A percentile compares a stretch with the other conserved stretches of the same genome.
phyloP scores from a whole-genome alignment of 2,113 vertebrate genomes.

The Xenopus borealis region DNA sequence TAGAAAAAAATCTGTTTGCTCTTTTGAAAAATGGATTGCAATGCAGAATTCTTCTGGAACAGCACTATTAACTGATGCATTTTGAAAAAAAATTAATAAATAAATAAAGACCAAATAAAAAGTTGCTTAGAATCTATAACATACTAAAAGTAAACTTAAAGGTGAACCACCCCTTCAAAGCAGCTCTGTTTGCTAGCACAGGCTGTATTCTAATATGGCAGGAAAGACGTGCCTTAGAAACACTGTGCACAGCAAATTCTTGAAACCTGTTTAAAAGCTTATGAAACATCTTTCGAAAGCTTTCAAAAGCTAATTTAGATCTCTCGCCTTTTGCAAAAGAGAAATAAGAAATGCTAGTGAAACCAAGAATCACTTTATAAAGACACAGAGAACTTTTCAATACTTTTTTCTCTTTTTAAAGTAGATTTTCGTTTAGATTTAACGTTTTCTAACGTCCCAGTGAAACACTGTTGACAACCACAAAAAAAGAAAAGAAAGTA shows the following conservation, averaged over 20 bases:
- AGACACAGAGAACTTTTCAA: constrained; percentile 63
- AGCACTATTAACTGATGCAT: too few relatives aligned
- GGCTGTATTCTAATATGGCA: too few relatives aligned
- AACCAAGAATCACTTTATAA: constrained; percentile 74
- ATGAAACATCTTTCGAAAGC: constrained; percentile 61
- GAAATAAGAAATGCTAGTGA: constrained; percentile 78
- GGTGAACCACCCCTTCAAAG: too few relatives aligned
- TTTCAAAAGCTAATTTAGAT: constrained; percentile 81
- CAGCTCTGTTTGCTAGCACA: too few relatives aligned
- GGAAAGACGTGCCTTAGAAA: neutral
- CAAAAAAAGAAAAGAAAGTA: constrained; percentile 76
- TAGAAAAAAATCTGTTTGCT: too few relatives aligned
- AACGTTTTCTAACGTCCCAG: constrained; percentile 57
- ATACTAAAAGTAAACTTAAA: too few relatives aligned
- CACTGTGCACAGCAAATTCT: neutral
- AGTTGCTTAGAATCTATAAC: too few relatives aligned
- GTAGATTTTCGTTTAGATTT: constrained; percentile 61
- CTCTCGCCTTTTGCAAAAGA: constrained; percentile 64
- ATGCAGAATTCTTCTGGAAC: too few relatives aligned
- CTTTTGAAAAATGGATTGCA: too few relatives aligned
- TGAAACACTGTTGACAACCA: constrained; percentile 66
- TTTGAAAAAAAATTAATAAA: too few relatives aligned
- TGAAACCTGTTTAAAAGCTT: constrained; percentile 28
- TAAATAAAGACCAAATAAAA: too few relatives aligned
- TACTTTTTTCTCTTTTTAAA: constrained; percentile 52